Evolutionary conservation across 2,888 invertebrate species (phyloP).

Genomic region (Yponomeuta cagnagella): DNA sequence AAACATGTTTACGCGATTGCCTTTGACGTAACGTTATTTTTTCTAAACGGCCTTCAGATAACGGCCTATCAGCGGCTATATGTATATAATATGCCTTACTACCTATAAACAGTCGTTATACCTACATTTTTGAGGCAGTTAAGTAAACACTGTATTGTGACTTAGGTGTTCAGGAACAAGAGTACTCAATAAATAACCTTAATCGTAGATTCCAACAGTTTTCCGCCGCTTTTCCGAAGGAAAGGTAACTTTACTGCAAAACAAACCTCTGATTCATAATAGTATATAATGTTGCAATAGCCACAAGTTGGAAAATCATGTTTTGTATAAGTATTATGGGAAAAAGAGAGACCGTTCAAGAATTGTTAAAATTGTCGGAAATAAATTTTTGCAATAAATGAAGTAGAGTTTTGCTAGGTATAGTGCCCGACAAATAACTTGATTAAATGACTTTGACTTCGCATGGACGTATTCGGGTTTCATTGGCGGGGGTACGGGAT

Average conservation of each 20-base stretch:
- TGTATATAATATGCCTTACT: neutral
- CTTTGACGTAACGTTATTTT: slow-evolving; percentile 36
- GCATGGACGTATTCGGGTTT: no score
- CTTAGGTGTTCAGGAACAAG: neutral
- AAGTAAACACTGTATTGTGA: neutral
- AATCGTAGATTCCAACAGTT: neutral
- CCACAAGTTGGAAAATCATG: neutral
- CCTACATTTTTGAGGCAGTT: neutral
- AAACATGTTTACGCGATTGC: slow-evolving; percentile 41
- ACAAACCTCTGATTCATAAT: neutral
- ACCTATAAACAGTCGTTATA: neutral
- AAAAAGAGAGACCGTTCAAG: no score
- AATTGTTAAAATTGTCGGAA: no score
- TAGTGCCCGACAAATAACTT: no score
- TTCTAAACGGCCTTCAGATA: slow-evolving; percentile 50
- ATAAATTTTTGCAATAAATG: no score
- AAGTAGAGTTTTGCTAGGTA: no score
- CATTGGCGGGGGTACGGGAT: no score
- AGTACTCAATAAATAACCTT: neutral
- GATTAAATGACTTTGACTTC: no score
- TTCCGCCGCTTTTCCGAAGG: neutral
- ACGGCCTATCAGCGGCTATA: slow-evolving; percentile 11
- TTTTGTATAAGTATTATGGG: no score
- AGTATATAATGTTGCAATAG: neutral
- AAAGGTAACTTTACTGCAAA: neutral